These are phyloP conservation scores for Orthosia cruda DNA, from an alignment of 2,888 invertebrate genomes.

Conservation along the genomic window DNA sequence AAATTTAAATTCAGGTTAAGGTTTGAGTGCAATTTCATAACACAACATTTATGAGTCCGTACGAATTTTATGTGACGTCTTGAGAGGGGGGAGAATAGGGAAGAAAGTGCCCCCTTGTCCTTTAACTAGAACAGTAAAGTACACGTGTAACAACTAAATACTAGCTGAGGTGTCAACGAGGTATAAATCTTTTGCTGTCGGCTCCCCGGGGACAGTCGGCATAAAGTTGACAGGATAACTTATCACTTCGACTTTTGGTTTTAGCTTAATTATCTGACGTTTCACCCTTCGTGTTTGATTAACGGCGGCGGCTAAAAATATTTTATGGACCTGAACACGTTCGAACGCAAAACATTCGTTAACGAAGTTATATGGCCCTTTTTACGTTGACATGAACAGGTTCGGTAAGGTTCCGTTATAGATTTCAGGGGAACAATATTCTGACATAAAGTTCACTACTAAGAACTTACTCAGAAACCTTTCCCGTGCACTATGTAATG, in stretches of 20 bases:
- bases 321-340: constrained; percentile 8
- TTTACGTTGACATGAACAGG: constrained; percentile 32
- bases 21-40: constrained; percentile 52
- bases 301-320: constrained; percentile 48
- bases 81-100: not conserved
- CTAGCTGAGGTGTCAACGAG: constrained; percentile 22
- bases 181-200: constrained; percentile 55
- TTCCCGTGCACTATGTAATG: constrained; percentile 31
- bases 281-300: constrained; percentile 34
- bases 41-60: constrained; percentile 22
- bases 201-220: constrained; percentile 8
- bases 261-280: constrained; percentile 40
- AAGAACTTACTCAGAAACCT: constrained; percentile 24
- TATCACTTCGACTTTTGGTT: constrained; percentile 44
- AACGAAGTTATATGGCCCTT: constrained; percentile 17
- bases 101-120: constrained; percentile 12
- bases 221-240: constrained; percentile 37
- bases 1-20: constrained; percentile 42
- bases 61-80: constrained; percentile 48
- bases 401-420: constrained; percentile 9
- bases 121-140: constrained; percentile 24
- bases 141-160: constrained; percentile 24
- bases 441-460: constrained; percentile 18
- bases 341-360: constrained; percentile 24
- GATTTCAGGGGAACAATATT: constrained; percentile 5